Percentiles rank a stretch among this genome's conserved stretches.
Conservation (phyloP, 1,140 invertebrate species). For the Gryon sp. region DNA sequence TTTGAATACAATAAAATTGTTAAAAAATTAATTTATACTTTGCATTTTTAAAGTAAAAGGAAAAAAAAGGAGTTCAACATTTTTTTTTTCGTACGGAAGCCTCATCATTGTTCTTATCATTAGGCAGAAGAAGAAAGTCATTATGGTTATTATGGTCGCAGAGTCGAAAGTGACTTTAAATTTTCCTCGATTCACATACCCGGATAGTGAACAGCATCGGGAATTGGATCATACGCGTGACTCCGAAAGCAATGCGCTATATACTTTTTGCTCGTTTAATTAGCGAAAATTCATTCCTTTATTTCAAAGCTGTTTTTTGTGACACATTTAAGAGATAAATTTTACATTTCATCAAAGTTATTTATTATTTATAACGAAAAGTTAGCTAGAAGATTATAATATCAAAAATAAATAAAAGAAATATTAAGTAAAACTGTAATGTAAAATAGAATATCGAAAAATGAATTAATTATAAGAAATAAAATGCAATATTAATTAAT, state of each 20-base stretch:
- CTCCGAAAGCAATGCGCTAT: conserved; percentile 21
- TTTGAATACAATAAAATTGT: background rate
- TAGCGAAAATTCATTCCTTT: conserved; percentile 17
- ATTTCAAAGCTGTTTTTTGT: too few species aligned
- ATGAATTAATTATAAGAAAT: too few species aligned
- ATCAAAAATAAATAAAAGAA: too few species aligned
- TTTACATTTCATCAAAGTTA: too few species aligned
- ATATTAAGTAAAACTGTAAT: too few species aligned
- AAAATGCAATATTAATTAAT: too few species aligned
- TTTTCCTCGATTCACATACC: conserved; percentile 13
- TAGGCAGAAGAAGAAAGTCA: conserved; percentile 23
- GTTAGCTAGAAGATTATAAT: too few species aligned
- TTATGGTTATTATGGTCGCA: background rate
- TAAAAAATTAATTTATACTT: background rate
- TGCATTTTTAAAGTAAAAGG: background rate
- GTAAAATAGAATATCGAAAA: too few species aligned
- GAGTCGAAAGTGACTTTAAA: conserved; percentile 41
- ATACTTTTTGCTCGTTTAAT: conserved; percentile 26
- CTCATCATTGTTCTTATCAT: conserved; percentile 21
- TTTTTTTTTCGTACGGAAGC: conserved; percentile 25
- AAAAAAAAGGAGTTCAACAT: background rate
- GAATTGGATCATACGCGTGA: conserved; percentile 41
- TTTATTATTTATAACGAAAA: too few species aligned
- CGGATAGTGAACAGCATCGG: conserved; percentile 14
- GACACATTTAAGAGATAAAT: too few species aligned